Percentiles rank a stretch among this genome's conserved stretches.
phyloP scores from a whole-genome alignment of 2,113 vertebrate genomes.

The Pristiophorus japonicus region DNA sequence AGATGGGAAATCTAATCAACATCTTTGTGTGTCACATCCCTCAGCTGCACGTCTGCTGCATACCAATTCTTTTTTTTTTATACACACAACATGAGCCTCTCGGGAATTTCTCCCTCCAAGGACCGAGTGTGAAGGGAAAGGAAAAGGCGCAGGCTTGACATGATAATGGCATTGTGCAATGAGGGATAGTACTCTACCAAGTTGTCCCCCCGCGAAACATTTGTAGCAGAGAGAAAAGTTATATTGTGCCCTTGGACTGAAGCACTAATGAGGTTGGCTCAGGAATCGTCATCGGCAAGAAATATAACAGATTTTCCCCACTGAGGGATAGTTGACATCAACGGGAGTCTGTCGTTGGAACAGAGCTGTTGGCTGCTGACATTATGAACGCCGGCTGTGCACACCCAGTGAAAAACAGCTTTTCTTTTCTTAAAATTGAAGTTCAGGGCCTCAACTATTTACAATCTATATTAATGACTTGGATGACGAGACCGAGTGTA shows the following conservation, averaged over 20 bases:
- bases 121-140: background rate
- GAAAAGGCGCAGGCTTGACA: background rate
- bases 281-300: background rate
- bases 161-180: background rate
- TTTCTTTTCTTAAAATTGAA: background rate
- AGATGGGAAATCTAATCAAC: background rate
- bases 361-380: background rate
- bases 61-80: background rate
- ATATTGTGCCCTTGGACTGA: conserved; percentile 8
- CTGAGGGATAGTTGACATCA: conserved; percentile 9
- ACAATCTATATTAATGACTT: too few relatives aligned
- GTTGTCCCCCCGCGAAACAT: background rate
- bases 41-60: background rate
- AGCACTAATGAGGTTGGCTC: background rate
- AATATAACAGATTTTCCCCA: background rate
- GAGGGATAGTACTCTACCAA: background rate
- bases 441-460: too few relatives aligned
- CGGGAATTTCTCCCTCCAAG: background rate
- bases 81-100: background rate
- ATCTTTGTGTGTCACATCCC: background rate
- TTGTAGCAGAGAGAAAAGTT: background rate
- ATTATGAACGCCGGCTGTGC: background rate
- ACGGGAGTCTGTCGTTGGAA: background rate
- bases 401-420: background rate
- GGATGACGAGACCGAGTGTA: too few relatives aligned